Conservation (phyloP, 1,140 invertebrate genomes). For the Wiebesia pumilae region DNA sequence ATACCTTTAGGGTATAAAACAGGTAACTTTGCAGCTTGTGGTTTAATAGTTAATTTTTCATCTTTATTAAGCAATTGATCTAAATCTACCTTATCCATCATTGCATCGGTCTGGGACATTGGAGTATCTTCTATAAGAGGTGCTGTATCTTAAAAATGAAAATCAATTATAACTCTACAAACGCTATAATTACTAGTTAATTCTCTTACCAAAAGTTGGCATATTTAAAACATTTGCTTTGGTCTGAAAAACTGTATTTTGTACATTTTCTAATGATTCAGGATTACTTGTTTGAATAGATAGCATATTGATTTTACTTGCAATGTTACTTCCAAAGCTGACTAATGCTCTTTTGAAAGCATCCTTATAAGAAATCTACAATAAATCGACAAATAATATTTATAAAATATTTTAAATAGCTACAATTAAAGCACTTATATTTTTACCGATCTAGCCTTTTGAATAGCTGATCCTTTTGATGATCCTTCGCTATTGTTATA, state of each 20-base stretch:
- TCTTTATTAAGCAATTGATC: neutral
- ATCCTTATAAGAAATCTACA: conserved; percentile 54
- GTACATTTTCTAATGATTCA: neutral
- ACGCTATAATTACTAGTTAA: neutral
- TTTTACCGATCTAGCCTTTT: conserved; percentile 59
- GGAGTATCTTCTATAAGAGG: neutral
- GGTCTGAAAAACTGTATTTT: neutral
- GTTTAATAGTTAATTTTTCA: neutral
- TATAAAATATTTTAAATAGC: neutral
- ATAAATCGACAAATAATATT: conserved; percentile 21
- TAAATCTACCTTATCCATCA: conserved; percentile 39
- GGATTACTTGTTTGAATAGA: conserved; percentile 9
- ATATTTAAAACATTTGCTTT: neutral
- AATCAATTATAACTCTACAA: neutral
- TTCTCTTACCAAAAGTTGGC: neutral
- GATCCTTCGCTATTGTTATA: conserved; percentile 58
- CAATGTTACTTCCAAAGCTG: conserved; percentile 54
- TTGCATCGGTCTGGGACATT: conserved; percentile 46
- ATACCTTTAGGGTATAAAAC: too few species aligned
- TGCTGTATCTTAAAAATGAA: conserved; percentile 1
- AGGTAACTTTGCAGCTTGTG: too few species aligned
- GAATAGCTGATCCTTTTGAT: conserved; percentile 60
- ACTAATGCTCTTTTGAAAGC: conserved; percentile 55
- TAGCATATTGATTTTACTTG: conserved; percentile 24
- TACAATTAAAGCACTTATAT: neutral